These are phyloP conservation scores for Syrphus vitripennis DNA, from an alignment of 2,888 invertebrate genomes.

Conservation along the genomic window DNA sequence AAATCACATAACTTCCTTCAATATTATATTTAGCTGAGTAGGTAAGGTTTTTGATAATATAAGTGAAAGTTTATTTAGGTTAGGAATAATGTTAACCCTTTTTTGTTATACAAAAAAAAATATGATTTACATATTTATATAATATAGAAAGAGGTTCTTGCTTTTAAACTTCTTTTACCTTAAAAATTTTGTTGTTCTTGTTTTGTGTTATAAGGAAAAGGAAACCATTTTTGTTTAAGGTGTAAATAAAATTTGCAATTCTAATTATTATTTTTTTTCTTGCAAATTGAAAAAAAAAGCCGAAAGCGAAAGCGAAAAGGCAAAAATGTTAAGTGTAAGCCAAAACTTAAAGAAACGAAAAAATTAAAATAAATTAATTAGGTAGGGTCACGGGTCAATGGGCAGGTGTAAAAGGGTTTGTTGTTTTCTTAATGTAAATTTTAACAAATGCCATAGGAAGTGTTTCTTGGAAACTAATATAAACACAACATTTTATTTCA, in stretches of 20 bases:
- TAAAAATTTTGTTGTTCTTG: no score
- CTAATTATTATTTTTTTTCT: background rate
- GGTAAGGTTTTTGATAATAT: background rate
- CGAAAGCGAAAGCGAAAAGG: no score
- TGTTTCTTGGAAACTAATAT: background rate
- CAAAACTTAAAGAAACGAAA: background rate
- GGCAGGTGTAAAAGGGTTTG: background rate
- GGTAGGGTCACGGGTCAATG: background rate
- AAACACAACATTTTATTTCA: no score
- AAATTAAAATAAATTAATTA: constrained; percentile 9
- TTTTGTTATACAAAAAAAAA: background rate
- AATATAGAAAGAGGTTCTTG: background rate
- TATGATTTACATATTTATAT: constrained; percentile 25
- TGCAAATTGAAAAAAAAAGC: background rate
- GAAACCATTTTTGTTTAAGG: background rate
- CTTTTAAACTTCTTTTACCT: background rate
- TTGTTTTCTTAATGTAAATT: background rate
- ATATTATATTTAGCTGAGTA: constrained; percentile 1
- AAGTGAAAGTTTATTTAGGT: constrained; percentile 42
- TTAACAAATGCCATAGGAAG: background rate
- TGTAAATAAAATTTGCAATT: background rate
- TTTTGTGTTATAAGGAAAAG: background rate
- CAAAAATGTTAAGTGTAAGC: background rate
- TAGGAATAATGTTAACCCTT: constrained; percentile 36
- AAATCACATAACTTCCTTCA: constrained; percentile 21